These are phyloP conservation scores for Otocyon megalotis DNA, from an alignment of 2,113 vertebrate species.

Conservation along the genomic window DNA sequence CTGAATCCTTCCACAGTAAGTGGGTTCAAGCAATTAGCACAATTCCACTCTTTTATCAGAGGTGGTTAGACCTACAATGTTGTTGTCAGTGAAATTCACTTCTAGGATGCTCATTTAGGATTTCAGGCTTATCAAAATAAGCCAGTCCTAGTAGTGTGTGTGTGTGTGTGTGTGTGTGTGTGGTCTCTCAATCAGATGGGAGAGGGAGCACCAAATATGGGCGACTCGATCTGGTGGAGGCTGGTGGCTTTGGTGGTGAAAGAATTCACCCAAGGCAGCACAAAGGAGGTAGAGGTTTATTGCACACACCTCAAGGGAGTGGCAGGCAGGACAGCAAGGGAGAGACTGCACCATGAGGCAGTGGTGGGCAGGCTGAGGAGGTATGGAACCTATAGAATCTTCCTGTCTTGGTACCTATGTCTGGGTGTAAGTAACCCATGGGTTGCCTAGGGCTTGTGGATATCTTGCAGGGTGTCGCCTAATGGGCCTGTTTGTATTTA, in stretches of 20 bases:
- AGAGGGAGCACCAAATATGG: background rate
- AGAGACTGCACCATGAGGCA: background rate
- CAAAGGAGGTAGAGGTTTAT: background rate
- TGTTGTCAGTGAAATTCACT: background rate
- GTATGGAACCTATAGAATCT: background rate
- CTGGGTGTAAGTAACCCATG: background rate
- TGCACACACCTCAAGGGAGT: background rate
- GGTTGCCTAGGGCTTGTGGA: background rate
- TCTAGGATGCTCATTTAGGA: background rate
- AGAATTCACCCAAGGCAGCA: background rate
- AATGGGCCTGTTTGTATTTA: background rate
- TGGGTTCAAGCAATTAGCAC: conserved; percentile 21
- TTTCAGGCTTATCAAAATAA: background rate
- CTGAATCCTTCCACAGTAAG: conserved; percentile 87
- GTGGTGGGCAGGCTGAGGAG: background rate
- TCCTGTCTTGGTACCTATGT: background rate
- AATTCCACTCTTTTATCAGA: background rate
- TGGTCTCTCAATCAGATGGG: background rate
- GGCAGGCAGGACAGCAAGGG: background rate
- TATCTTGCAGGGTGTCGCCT: background rate
- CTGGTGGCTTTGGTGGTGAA: background rate
- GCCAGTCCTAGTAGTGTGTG: too few species aligned
- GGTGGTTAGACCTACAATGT: background rate
- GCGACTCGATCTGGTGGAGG: background rate
- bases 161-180: background rate